phyloP scores from a whole-genome alignment of 2,113 vertebrate genomes.

The Beaufortia kweichowensis region DNA sequence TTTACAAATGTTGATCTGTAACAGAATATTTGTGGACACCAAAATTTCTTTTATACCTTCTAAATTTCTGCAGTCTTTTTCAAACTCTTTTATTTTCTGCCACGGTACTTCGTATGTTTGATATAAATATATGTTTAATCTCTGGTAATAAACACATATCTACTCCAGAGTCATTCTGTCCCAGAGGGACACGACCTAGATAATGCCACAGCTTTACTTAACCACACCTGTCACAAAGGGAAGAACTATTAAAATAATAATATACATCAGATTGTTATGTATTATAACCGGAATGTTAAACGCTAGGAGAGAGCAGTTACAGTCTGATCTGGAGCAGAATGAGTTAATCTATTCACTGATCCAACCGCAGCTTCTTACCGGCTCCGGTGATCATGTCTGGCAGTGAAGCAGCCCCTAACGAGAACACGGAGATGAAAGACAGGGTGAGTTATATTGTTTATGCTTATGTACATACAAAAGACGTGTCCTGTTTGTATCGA shows the following conservation, averaged over 20 bases:
- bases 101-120: background rate
- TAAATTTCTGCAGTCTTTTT: background rate
- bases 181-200: background rate
- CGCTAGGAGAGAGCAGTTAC: no score
- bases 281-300: background rate
- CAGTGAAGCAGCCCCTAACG: slow-evolving; percentile 48
- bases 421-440: slow-evolving; percentile 69
- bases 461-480: background rate
- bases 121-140: background rate
- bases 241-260: background rate
- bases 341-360: slow-evolving; percentile 35
- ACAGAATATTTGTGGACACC: no score
- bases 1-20: no score
- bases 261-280: background rate
- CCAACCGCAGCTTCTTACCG: slow-evolving; percentile 1
- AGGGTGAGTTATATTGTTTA: slow-evolving; percentile 52
- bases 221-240: background rate
- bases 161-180: background rate
- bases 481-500: no score
- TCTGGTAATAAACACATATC: background rate
- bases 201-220: background rate
- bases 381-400: slow-evolving; percentile 59
- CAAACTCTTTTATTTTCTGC: background rate
- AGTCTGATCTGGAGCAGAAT: slow-evolving; percentile 23
- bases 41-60: no score